Percentiles rank a stretch among this genome's conserved stretches.
phyloP scores from a whole-genome alignment of 2,888 invertebrate species.

The Galerucella pusilla region DNA sequence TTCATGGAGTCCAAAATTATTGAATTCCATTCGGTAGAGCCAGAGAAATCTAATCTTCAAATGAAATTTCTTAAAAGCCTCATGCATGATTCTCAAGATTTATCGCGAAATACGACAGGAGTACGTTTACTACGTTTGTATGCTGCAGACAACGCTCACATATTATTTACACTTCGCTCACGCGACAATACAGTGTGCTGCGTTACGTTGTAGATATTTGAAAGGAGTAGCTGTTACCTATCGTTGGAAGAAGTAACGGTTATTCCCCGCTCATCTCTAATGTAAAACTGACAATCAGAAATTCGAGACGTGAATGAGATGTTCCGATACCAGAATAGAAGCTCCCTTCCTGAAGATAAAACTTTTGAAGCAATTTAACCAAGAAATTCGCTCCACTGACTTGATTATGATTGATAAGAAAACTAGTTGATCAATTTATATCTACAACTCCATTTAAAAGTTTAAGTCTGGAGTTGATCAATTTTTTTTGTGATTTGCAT shows the following conservation, averaged over 20 bases:
- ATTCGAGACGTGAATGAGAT: slow-evolving; percentile 40
- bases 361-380: slow-evolving; percentile 63
- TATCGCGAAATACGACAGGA: no score
- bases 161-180: no score
- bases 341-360: slow-evolving; percentile 62
- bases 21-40: no score
- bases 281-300: slow-evolving; percentile 30
- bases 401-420: slow-evolving; percentile 67
- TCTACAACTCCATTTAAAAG: slow-evolving; percentile 32
- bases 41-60: no score
- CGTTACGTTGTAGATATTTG: no score
- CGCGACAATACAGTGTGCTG: no score
- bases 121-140: no score
- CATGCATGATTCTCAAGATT: no score
- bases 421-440: slow-evolving; percentile 57
- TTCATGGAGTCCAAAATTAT: no score
- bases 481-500: neutral
- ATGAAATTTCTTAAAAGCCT: no score
- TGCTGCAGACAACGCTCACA: no score
- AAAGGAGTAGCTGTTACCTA: neutral
- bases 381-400: slow-evolving; percentile 63
- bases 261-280: slow-evolving; percentile 9
- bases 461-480: neutral
- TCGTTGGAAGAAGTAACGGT: neutral
- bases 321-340: slow-evolving; percentile 42